A percentile compares a stretch with the other conserved stretches of the same genome.
phyloP scores from a whole-genome alignment of 1,140 invertebrate genomes.

The Latrodectus geometricus region DNA sequence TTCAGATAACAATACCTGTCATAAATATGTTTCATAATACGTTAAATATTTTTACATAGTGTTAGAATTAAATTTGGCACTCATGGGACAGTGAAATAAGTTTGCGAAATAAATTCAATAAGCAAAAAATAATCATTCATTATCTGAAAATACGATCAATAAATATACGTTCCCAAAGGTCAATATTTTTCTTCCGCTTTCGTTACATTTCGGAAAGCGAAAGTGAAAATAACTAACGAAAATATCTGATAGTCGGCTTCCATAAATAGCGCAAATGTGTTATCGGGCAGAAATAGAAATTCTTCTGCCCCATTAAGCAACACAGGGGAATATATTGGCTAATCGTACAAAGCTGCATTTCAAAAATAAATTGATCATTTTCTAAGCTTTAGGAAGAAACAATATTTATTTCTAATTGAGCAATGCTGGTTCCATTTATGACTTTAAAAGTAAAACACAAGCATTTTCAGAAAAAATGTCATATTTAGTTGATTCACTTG shows the following conservation, averaged over 20 bases:
- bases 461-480: too few relatives aligned
- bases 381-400: too few relatives aligned
- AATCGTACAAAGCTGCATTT: not conserved
- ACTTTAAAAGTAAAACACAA: too few relatives aligned
- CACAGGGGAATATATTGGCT: conserved; percentile 19
- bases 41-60: not conserved
- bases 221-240: conserved; percentile 6
- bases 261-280: conserved; percentile 36
- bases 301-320: conserved; percentile 31
- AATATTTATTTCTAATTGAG: too few relatives aligned
- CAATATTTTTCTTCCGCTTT: conserved; percentile 31
- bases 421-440: too few relatives aligned
- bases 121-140: not conserved
- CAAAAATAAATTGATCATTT: not conserved
- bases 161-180: conserved; percentile 24
- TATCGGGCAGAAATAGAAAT: conserved; percentile 40
- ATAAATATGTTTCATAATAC: not conserved
- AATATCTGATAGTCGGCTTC: conserved; percentile 35
- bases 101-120: not conserved
- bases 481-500: too few relatives aligned
- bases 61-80: not conserved
- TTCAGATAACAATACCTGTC: not conserved
- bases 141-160: conserved; percentile 14
- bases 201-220: conserved; percentile 7
- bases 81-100: not conserved